These are phyloP conservation scores for Tachina fera DNA, from an alignment of 2,888 invertebrate species.

Conservation along the genomic window DNA sequence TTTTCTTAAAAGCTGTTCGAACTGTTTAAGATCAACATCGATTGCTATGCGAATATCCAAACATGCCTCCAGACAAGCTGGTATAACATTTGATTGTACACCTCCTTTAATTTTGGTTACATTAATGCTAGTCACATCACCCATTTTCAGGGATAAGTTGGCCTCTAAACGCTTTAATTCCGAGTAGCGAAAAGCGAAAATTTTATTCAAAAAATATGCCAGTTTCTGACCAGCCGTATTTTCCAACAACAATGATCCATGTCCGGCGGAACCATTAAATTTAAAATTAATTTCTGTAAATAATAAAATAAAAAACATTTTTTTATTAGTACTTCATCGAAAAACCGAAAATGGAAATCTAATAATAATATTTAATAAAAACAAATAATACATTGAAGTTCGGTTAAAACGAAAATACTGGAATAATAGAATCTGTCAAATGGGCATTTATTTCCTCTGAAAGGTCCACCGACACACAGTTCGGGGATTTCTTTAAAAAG, in stretches of 20 bases:
- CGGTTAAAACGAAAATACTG: too few relatives aligned
- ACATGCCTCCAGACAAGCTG: conserved; percentile 88
- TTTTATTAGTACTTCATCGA: neutral
- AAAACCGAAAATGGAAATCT: too few relatives aligned
- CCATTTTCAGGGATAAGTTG: conserved; percentile 84
- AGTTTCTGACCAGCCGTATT: conserved; percentile 90
- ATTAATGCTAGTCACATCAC: conserved; percentile 90
- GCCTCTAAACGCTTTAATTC: conserved; percentile 84
- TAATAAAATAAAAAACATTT: neutral
- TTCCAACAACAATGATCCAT: conserved; percentile 87
- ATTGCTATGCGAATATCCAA: conserved; percentile 87
- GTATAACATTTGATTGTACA: conserved; percentile 91
- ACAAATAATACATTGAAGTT: too few relatives aligned
- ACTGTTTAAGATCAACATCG: conserved; percentile 84
- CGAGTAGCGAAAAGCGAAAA: conserved; percentile 85
- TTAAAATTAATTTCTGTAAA: conserved; percentile 85
- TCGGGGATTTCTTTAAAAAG: too few relatives aligned
- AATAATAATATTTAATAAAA: too few relatives aligned
- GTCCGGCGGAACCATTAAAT: conserved; percentile 88
- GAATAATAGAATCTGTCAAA: too few relatives aligned
- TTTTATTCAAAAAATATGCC: conserved; percentile 85
- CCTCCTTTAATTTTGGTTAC: conserved; percentile 89
- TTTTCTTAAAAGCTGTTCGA: conserved; percentile 85
- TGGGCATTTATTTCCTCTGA: too few relatives aligned
- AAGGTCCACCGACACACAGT: too few relatives aligned